Conservation (phyloP, 2,888 invertebrate genomes). For the Gymnoscelis rufifasciata region DNA sequence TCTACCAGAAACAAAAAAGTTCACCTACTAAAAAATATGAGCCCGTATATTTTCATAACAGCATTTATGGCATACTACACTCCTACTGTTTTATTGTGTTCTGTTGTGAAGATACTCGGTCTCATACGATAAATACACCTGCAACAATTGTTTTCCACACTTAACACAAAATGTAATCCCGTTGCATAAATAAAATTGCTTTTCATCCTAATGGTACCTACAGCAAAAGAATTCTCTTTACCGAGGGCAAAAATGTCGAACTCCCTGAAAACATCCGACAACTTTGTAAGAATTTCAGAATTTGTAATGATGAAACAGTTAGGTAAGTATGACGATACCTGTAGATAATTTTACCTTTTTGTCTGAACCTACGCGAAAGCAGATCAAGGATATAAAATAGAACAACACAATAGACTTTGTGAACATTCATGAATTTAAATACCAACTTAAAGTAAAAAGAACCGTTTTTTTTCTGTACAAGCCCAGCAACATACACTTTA, state of each 20-base stretch:
- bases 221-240: constrained; percentile 50
- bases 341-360: not conserved
- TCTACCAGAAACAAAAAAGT: too few relatives aligned
- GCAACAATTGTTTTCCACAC: not conserved
- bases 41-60: too few relatives aligned
- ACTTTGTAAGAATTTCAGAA: constrained; percentile 52
- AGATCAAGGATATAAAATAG: too few relatives aligned
- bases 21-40: too few relatives aligned
- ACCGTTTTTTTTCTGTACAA: too few relatives aligned
- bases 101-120: too few relatives aligned
- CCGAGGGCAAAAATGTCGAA: constrained; percentile 49
- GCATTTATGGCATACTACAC: too few relatives aligned
- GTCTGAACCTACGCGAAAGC: not conserved
- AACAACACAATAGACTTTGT: too few relatives aligned
- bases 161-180: not conserved
- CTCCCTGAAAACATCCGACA: constrained; percentile 48
- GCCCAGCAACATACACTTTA: too few relatives aligned
- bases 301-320: constrained; percentile 43
- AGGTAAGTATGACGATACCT: constrained; percentile 22
- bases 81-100: too few relatives aligned
- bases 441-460: too few relatives aligned
- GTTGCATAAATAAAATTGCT: constrained; percentile 26
- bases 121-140: not conserved
- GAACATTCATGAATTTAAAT: too few relatives aligned
- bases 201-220: constrained; percentile 41